Evolutionary conservation across 2,797 vertebrate genomes (phyloP).

Genomic region (Petrocephalus sullivani): DNA sequence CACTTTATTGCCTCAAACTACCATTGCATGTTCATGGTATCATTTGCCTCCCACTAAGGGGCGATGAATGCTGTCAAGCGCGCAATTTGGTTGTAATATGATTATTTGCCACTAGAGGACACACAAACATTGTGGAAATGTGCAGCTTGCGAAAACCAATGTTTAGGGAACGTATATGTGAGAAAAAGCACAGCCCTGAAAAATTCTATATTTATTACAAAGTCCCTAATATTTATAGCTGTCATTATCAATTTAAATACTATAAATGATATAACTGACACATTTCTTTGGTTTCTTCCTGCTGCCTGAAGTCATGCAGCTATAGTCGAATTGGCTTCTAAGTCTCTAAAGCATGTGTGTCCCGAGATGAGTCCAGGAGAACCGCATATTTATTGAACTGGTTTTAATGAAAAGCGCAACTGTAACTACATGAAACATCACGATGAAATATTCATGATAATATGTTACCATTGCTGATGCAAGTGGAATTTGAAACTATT

Average conservation of each 20-base stretch:
- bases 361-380: not conserved
- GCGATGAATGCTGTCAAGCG: not conserved
- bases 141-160: not conserved
- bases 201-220: not conserved
- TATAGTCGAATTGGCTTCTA: not conserved
- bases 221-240: not conserved
- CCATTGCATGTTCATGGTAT: not conserved
- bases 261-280: not conserved
- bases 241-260: not conserved
- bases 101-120: constrained; percentile 56
- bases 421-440: not conserved
- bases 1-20: not conserved
- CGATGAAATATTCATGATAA: not conserved
- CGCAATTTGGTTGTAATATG: constrained; percentile 40
- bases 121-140: constrained; percentile 44
- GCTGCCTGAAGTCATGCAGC: not conserved
- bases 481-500: not conserved
- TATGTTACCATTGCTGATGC: not conserved
- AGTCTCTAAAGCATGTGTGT: not conserved
- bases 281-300: not conserved
- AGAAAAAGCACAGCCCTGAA: not conserved
- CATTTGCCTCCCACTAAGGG: not conserved
- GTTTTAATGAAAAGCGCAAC: not conserved
- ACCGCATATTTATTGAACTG: not conserved
- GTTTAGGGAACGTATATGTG: not conserved